A percentile compares a stretch with the other conserved stretches of the same genome.
Conservation (phyloP, 1,140 invertebrate genomes). For the Adelges cooleyi region DNA sequence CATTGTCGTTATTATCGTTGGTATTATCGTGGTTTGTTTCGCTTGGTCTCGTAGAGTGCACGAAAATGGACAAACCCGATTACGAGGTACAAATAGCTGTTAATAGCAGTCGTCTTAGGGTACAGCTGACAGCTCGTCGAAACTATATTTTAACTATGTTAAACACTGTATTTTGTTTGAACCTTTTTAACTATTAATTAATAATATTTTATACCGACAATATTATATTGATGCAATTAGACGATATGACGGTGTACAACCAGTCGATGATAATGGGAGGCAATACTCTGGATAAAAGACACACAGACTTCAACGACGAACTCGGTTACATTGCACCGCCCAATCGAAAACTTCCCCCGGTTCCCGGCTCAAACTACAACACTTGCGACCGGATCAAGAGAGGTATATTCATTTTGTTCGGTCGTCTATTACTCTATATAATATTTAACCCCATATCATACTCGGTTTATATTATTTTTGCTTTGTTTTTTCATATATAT, state of each 20-base stretch:
- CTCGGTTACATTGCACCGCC: conserved; percentile 84
- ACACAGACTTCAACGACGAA: conserved; percentile 72
- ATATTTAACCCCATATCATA: neutral
- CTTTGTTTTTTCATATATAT: conserved; percentile 13
- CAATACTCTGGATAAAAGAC: conserved; percentile 71
- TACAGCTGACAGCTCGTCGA: no score
- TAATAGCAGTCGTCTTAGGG: neutral
- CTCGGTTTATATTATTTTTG: conserved; percentile 18
- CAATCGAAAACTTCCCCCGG: conserved; percentile 78
- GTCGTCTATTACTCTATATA: neutral
- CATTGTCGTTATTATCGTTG: conserved; percentile 73
- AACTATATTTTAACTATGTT: conserved; percentile 34
- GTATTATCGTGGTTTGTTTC: conserved; percentile 77
- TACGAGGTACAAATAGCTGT: conserved; percentile 65
- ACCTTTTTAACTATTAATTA: conserved; percentile 10
- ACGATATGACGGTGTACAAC: conserved; percentile 74
- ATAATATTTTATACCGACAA: neutral
- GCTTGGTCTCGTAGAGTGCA: conserved; percentile 64
- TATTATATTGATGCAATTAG: conserved; percentile 39
- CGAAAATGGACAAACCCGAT: conserved; percentile 58
- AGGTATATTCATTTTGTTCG: conserved; percentile 42
- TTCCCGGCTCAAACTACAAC: conserved; percentile 83
- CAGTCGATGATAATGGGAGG: conserved; percentile 54
- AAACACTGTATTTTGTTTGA: neutral
- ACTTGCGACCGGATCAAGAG: conserved; percentile 85